Conservation (phyloP, 35 echinoderm and acorn worm genomes). For the Hemicentrotus pulcherrimus region DNA sequence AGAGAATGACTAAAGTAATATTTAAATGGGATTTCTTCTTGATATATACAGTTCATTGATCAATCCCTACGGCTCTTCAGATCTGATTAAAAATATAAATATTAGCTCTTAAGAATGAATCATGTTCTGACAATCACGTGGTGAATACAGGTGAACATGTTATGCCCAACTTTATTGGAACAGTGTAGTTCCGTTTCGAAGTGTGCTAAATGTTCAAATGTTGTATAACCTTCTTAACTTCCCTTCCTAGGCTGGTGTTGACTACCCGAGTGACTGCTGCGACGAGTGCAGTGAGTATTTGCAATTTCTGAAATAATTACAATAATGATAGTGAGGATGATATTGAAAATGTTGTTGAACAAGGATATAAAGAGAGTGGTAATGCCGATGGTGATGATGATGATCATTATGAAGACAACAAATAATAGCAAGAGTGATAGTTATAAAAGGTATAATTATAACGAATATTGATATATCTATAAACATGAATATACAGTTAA, state of each 20-base stretch:
- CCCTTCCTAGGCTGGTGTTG: background rate
- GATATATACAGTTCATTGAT: no score
- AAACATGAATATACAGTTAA: no score
- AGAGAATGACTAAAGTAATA: no score
- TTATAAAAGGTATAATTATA: background rate
- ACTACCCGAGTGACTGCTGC: background rate
- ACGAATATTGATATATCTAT: no score
- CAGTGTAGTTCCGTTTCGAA: no score
- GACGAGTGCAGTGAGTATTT: slow-evolving; percentile 27
- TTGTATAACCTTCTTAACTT: background rate
- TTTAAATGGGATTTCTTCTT: no score
- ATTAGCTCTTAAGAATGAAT: no score
- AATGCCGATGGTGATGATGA: background rate
- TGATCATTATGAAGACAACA: background rate
- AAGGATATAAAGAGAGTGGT: background rate
- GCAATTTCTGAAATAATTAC: background rate
- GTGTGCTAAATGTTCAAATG: background rate
- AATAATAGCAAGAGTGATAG: background rate
- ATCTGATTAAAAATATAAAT: no score
- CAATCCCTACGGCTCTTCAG: no score
- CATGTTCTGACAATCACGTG: no score
- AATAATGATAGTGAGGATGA: background rate
- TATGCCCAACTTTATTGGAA: no score
- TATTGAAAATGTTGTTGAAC: background rate
- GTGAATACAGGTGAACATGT: no score